These are phyloP conservation scores for Panagrolaimus sp. DNA, from an alignment of 1,140 invertebrate genomes.

Conservation along the genomic window DNA sequence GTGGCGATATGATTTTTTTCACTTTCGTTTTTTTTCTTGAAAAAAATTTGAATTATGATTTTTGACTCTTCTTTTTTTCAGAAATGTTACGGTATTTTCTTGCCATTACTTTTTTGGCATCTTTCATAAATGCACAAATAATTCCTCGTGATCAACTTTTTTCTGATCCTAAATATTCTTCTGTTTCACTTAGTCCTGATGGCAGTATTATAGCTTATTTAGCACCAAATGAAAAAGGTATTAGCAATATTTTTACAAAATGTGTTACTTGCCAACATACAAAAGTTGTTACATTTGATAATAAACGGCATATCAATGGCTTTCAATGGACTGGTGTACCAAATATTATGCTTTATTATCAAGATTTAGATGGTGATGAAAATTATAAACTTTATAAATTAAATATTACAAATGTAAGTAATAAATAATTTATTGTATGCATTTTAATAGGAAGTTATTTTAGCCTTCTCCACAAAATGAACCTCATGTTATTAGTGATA, in stretches of 20 bases:
- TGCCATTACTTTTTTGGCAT: too few species aligned
- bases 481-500: constrained; percentile 40
- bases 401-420: constrained; percentile 40
- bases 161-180: constrained; percentile 44
- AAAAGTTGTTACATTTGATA: constrained; percentile 45
- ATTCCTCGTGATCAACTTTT: constrained; percentile 14
- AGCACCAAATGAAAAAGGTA: constrained; percentile 44
- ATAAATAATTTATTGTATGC: neutral
- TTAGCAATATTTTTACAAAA: constrained; percentile 40
- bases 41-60: too few species aligned
- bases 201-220: constrained; percentile 36
- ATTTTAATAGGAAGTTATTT: constrained; percentile 11
- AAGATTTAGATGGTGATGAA: constrained; percentile 44
- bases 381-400: constrained; percentile 40
- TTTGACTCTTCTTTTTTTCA: too few species aligned
- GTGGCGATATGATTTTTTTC: too few species aligned
- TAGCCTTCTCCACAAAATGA: constrained; percentile 42
- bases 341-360: constrained; percentile 39
- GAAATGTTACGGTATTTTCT: too few species aligned
- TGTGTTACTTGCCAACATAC: constrained; percentile 43
- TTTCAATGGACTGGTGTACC: constrained; percentile 47
- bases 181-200: constrained; percentile 38
- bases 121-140: constrained; percentile 10
- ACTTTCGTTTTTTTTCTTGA: too few species aligned
- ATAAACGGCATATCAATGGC: constrained; percentile 34